Evolutionary conservation across 2,797 vertebrate species (phyloP), one percentile per base, ranked within the genome.

Genomic region (Hippocampus kuda): DNA sequence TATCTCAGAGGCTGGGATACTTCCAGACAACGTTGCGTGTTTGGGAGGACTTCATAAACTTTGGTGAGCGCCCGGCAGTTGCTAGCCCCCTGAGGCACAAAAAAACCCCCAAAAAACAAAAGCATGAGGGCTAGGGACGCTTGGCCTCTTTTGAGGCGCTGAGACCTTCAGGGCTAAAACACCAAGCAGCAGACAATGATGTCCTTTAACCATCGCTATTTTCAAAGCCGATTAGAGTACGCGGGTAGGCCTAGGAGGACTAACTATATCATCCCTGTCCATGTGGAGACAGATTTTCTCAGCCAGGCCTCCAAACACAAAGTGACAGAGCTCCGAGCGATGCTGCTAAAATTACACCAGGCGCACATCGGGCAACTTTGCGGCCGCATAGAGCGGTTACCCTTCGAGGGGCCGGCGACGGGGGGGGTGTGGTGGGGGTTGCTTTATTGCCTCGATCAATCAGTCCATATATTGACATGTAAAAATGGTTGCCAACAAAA

Each of bases 161-260:
- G 77, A 75, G 72, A 83, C 79, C 86, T 86, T 27, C 12, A 79
- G 84, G 84, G 82, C 80, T 78, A 68, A 79, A 85, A 77, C 71
- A 81, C 80, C 80, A 82, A 81, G 75, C 74, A 74, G 70, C 77
- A 83, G 77, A 86, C 83, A 84, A 84, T 81, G 73, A 80, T 82
- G 81, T 79, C 72, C 77, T 82, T 77, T 76, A 79, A 83, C 80
- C 63, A 74, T 80, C 81, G 79, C 70, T 81, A 69, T 83, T 79
- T 79, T 85, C 82, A 85, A 87, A 89, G 85, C 82, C 72, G 83
- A 85, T 85, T 84, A 85, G 73, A 81, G 83, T 24, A 76, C 77
- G 70, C 72, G 70, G 67, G 13, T 15, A 26, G 74, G 83, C 75
- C 80, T 66, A 62, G 76, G 71, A 83, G 77, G 83, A 83, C 74